Conservation (phyloP, 1,140 invertebrate genomes). For the Papilio xuthus region DNA sequence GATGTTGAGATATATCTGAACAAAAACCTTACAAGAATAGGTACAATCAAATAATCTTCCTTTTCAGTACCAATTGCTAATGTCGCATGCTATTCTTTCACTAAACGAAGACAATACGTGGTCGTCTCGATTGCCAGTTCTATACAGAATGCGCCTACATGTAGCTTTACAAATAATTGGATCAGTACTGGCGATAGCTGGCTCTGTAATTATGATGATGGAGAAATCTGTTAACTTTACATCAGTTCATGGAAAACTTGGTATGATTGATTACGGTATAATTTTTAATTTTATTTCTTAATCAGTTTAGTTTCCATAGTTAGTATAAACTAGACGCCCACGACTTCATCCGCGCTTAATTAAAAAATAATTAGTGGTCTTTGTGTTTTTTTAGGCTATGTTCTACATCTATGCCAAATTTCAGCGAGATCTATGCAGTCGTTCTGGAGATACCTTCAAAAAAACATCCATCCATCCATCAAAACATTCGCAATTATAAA, state of each 20-base stretch:
- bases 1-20: neutral
- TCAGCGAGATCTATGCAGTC: no score
- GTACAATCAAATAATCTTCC: slow-evolving; percentile 23
- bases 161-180: slow-evolving; percentile 61
- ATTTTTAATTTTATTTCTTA: no score
- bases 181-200: slow-evolving; percentile 59
- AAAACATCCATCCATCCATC: no score
- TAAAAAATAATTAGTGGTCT: no score
- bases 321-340: no score
- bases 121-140: slow-evolving; percentile 49
- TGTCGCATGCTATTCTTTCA: slow-evolving; percentile 64
- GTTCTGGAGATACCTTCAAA: no score
- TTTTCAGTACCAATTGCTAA: slow-evolving; percentile 73
- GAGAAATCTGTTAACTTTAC: slow-evolving; percentile 60
- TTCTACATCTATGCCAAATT: no score
- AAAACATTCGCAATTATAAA: no score
- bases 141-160: slow-evolving; percentile 60
- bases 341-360: no score
- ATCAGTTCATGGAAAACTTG: slow-evolving; percentile 64
- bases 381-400: no score
- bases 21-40: neutral
- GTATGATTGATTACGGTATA: slow-evolving; percentile 57
- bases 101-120: slow-evolving; percentile 60
- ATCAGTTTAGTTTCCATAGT: no score
- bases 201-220: slow-evolving; percentile 61